Evolutionary conservation across 1,140 invertebrate species (phyloP).

Genomic region (Drosophila tsacasi): DNA sequence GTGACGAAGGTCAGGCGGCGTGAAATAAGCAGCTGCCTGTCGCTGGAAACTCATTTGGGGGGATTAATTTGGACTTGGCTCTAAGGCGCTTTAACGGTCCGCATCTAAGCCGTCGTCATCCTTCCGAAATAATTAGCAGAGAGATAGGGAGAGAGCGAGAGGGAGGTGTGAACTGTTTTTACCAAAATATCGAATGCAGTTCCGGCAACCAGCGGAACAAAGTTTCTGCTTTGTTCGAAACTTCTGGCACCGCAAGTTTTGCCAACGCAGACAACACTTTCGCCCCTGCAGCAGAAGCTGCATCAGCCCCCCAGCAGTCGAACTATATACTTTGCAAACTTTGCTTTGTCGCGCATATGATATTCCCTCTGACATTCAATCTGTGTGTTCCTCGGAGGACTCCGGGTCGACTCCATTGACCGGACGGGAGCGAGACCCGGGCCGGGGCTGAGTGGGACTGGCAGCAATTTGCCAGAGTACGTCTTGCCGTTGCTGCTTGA

Average conservation of each 20-base stretch:
- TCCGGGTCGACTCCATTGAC: slow-evolving; percentile 61
- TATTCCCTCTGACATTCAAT: slow-evolving; percentile 78
- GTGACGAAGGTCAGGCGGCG: slow-evolving; percentile 52
- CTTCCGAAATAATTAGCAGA: slow-evolving; percentile 53
- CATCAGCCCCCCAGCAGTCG: background rate
- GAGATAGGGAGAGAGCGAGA: background rate
- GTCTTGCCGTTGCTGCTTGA: slow-evolving; percentile 49
- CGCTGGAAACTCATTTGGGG: slow-evolving; percentile 67
- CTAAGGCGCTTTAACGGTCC: slow-evolving; percentile 64
- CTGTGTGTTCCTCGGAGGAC: slow-evolving; percentile 44
- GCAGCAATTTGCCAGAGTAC: slow-evolving; percentile 66
- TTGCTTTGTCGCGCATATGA: slow-evolving; percentile 69
- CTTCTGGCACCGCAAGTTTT: slow-evolving; percentile 69
- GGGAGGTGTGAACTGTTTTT: slow-evolving; percentile 54
- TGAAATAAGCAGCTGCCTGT: slow-evolving; percentile 57
- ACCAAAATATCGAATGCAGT: slow-evolving; percentile 45
- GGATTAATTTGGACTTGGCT: slow-evolving; percentile 72
- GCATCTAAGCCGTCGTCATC: slow-evolving; percentile 13
- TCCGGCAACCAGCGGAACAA: slow-evolving; percentile 32
- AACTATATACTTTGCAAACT: slow-evolving; percentile 39
- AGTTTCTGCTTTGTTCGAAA: slow-evolving; percentile 64
- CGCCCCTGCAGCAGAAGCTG: slow-evolving; percentile 4
- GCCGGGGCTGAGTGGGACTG: slow-evolving; percentile 12
- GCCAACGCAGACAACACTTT: slow-evolving; percentile 49
- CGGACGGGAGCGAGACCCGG: slow-evolving; percentile 11